phyloP scores from a whole-genome alignment of 1,140 invertebrate genomes.

The Drosophila pallidifrons region DNA sequence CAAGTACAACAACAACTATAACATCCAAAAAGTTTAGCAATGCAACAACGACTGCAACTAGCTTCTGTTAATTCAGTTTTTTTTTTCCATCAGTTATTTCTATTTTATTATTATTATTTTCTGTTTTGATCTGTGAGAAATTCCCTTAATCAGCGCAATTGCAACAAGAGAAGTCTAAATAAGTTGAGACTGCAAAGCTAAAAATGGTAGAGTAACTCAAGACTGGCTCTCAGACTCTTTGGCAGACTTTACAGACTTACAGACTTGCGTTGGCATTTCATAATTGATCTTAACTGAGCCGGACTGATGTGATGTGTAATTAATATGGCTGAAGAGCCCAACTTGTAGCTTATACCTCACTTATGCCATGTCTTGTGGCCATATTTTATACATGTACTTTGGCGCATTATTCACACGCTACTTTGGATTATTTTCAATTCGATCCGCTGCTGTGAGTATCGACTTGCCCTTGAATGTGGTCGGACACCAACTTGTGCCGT shows the following conservation, averaged over 20 bases:
- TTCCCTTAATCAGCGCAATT: conserved; percentile 75
- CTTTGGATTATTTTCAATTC: conserved; percentile 27
- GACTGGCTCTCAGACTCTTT: conserved; percentile 1
- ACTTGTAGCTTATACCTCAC: background rate
- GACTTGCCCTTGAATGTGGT: conserved; percentile 38
- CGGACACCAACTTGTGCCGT: background rate
- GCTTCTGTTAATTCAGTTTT: conserved; percentile 28
- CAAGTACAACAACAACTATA: conserved; percentile 27
- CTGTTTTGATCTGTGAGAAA: conserved; percentile 68
- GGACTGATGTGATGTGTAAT: conserved; percentile 26
- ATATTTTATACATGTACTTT: conserved; percentile 18
- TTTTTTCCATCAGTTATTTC: conserved; percentile 41
- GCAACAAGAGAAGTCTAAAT: conserved; percentile 51
- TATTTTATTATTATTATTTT: conserved; percentile 39
- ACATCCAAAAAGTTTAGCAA: conserved; percentile 42
- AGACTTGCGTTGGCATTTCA: conserved; percentile 22
- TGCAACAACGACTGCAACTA: conserved; percentile 13
- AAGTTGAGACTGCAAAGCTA: conserved; percentile 34
- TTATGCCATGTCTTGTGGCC: conserved; percentile 17
- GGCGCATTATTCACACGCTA: conserved; percentile 40
- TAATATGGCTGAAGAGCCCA: conserved; percentile 25
- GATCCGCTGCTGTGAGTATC: conserved; percentile 17
- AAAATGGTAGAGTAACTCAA: conserved; percentile 49
- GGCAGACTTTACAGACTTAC: conserved; percentile 36
- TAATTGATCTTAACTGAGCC: conserved; percentile 30